Percentiles rank a stretch among this genome's conserved stretches.
phyloP scores from a whole-genome alignment of 2,113 vertebrate genomes.

The Centrocercus urophasianus region DNA sequence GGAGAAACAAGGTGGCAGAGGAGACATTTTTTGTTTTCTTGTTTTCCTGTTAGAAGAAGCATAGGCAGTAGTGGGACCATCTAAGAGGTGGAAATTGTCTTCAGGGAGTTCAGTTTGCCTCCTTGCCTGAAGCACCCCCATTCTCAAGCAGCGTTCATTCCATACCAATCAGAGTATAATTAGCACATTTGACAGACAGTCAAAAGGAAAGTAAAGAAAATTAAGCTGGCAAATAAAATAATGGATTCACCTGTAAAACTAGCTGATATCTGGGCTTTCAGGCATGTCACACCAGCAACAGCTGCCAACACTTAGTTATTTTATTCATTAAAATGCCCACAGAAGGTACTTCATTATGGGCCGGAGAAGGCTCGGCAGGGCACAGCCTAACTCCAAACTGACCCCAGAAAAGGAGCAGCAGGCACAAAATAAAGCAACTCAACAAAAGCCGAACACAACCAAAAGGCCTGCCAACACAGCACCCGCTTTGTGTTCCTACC shows the following conservation, averaged over 20 bases:
- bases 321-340: background rate
- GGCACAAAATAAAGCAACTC: background rate
- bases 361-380: background rate
- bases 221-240: background rate
- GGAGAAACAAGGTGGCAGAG: background rate
- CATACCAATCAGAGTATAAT: background rate
- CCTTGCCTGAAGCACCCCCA: background rate
- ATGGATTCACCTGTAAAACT: background rate
- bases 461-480: background rate
- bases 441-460: background rate
- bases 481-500: background rate
- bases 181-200: background rate
- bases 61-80: background rate
- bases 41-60: background rate
- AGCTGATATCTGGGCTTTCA: background rate
- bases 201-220: constrained; percentile 2
- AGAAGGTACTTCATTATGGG: background rate
- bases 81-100: background rate
- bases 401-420: background rate
- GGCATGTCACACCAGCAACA: background rate
- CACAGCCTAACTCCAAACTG: background rate
- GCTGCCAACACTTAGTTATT: background rate
- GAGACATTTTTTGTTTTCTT: background rate
- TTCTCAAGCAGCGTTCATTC: background rate
- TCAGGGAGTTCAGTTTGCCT: background rate